phyloP scores from a whole-genome alignment of 2,888 invertebrate species.

The Gerris lacustris region DNA sequence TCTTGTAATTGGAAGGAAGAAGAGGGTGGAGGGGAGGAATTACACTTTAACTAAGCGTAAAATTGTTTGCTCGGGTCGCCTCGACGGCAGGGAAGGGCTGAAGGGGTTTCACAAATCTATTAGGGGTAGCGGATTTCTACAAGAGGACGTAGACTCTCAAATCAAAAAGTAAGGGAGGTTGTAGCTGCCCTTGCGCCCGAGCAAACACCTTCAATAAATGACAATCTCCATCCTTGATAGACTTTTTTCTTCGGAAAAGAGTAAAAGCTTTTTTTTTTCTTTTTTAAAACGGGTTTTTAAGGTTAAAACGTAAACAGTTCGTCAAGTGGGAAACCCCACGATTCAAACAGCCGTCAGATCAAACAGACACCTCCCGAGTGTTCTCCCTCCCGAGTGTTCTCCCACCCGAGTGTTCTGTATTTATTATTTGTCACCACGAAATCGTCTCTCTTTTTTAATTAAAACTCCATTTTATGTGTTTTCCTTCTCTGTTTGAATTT shows the following conservation, averaged over 20 bases:
- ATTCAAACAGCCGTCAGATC: neutral
- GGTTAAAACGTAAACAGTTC: neutral
- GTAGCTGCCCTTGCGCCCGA: neutral
- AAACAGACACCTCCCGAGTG: neutral
- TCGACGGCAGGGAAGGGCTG: neutral
- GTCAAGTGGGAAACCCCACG: neutral
- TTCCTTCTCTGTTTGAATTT: too few relatives aligned
- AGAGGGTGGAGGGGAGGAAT: neutral
- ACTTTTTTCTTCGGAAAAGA: neutral
- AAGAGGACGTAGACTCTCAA: neutral
- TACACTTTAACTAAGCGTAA: conserved; percentile 5
- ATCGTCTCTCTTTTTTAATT: too few relatives aligned
- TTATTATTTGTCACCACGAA: too few relatives aligned
- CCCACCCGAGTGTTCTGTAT: too few relatives aligned
- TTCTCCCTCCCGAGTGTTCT: too few relatives aligned
- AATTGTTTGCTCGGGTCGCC: conserved; percentile 2
- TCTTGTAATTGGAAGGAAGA: neutral
- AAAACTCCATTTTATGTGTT: too few relatives aligned
- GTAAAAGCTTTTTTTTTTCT: too few relatives aligned
- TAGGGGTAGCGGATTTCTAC: conserved; percentile 3
- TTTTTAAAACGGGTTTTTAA: too few relatives aligned
- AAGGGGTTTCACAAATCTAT: neutral
- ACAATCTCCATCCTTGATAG: neutral
- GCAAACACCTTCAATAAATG: conserved; percentile 1
- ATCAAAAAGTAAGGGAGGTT: neutral